phyloP scores from a whole-genome alignment of 2,113 vertebrate genomes.

The Recurvirostra avosetta region DNA sequence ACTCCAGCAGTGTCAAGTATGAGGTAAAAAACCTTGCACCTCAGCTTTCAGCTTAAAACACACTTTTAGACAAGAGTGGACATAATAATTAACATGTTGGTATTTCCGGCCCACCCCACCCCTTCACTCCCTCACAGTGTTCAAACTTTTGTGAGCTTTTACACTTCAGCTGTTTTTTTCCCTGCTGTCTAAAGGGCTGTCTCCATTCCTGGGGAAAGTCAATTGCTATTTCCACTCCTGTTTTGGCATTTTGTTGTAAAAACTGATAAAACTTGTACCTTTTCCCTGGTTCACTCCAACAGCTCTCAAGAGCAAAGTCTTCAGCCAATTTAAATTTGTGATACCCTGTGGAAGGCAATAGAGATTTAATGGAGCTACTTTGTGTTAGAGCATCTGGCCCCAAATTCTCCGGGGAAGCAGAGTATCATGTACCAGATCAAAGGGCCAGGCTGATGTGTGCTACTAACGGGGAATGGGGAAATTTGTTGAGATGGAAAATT shows the following conservation, averaged over 20 bases:
- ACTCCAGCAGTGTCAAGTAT: neutral
- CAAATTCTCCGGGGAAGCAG: constrained; percentile 32
- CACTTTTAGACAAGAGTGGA: neutral
- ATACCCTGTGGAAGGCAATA: neutral
- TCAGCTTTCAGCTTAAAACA: neutral
- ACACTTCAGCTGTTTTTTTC: neutral
- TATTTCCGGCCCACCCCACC: neutral
- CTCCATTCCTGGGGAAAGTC: neutral
- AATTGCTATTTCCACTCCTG: neutral
- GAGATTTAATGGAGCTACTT: constrained; percentile 34
- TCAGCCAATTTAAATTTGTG: constrained; percentile 7
- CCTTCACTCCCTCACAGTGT: neutral
- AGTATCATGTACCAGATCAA: constrained; percentile 35
- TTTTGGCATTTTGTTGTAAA: neutral
- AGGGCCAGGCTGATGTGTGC: neutral
- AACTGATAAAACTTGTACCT: neutral
- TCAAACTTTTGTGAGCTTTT: neutral
- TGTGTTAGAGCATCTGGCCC: constrained; percentile 49
- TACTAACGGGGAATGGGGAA: constrained; percentile 19
- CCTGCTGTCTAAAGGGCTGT: neutral
- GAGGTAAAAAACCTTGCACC: neutral
- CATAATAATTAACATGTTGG: neutral
- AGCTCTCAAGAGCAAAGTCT: neutral
- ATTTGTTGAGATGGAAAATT: constrained; percentile 23
- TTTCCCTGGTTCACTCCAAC: neutral